These are phyloP conservation scores for Wiebesia pumilae DNA, from an alignment of 1,140 invertebrate genomes.

Conservation along the genomic window DNA sequence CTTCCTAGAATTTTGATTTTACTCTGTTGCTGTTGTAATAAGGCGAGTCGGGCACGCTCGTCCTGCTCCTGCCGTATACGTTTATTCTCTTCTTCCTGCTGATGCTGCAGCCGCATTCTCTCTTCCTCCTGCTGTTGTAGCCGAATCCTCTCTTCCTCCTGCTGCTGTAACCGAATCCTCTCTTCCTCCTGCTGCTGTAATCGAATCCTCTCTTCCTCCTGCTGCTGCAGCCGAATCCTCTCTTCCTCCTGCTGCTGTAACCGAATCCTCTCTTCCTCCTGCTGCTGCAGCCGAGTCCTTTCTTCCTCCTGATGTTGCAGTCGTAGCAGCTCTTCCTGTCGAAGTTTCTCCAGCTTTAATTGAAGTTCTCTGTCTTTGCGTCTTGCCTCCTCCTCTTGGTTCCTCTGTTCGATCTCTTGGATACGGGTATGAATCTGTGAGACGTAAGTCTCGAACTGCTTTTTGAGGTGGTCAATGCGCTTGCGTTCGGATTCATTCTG, in stretches of 20 bases:
- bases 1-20: neutral
- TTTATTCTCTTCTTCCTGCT: neutral
- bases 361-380: conserved; percentile 7
- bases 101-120: neutral
- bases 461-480: conserved; percentile 20
- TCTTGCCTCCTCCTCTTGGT: conserved; percentile 1
- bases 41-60: neutral
- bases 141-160: neutral
- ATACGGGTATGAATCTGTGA: conserved; percentile 4
- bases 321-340: neutral
- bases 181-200: neutral
- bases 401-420: neutral
- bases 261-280: neutral
- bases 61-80: neutral
- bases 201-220: conserved; percentile 8
- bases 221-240: neutral
- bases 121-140: neutral
- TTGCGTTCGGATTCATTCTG: neutral
- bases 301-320: neutral
- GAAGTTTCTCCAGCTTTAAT: neutral
- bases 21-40: neutral
- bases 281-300: neutral
- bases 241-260: neutral
- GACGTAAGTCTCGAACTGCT: conserved; percentile 22
- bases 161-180: neutral